Evolutionary conservation across 2,797 vertebrate species (phyloP).

Genomic region (Arnoldichthys spilopterus): DNA sequence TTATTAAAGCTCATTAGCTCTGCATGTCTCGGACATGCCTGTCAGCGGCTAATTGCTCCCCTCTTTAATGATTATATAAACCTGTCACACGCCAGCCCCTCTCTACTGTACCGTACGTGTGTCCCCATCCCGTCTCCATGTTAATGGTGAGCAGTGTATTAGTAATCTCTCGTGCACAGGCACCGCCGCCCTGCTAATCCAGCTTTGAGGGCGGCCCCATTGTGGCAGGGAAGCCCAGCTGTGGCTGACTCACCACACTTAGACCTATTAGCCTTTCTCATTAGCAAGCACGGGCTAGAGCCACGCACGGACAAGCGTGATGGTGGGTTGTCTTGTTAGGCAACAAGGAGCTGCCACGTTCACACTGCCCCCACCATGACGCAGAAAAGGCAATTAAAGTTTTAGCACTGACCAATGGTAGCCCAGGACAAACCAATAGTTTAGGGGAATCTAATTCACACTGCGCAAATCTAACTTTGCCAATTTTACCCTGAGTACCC

Average conservation of each 20-base stretch:
- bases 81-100: not conserved
- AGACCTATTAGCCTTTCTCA: conserved; percentile 36
- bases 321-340: conserved; percentile 35
- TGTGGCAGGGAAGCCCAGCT: conserved; percentile 29
- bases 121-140: not conserved
- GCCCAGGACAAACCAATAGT: not conserved
- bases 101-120: not conserved
- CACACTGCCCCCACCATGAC: not conserved
- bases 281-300: conserved; percentile 9
- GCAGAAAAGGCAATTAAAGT: conserved; percentile 39
- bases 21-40: conserved; percentile 4
- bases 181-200: conserved; percentile 31
- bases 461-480: no score
- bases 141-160: conserved; percentile 25
- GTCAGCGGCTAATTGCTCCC: not conserved
- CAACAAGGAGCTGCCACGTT: conserved; percentile 24
- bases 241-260: conserved; percentile 27
- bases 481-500: no score
- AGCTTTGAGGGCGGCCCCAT: conserved; percentile 14
- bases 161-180: conserved; percentile 39
- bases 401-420: conserved; percentile 20
- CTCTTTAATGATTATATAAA: conserved; percentile 28
- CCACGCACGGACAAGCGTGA: conserved; percentile 12
- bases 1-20: not conserved
- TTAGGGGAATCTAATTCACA: no score